Evolutionary conservation across 2,113 vertebrate genomes (phyloP), one percentile per base, ranked within the genome.

Genomic region (Neodon shergylaensis): DNA sequence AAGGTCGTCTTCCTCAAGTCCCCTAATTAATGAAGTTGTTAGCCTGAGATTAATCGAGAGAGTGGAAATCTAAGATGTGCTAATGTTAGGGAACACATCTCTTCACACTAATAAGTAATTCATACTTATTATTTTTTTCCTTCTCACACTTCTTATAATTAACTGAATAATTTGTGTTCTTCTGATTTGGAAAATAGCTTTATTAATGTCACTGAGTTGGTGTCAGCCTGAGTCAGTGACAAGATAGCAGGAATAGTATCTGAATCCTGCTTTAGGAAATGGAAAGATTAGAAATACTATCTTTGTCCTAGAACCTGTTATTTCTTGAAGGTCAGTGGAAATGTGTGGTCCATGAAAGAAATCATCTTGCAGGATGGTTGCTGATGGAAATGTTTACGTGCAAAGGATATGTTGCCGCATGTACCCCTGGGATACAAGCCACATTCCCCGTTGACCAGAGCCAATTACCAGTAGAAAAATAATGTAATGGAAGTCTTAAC

Each of bases 401-500:
- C 66, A 91, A 44, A 68, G 76, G 47, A 42, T 58, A 76, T n/a
- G 39, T 87, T 86, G 21, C 70, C 47, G 47, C 79, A n/a, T 74
- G 19, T 74, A 44, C 58, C 49, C 82, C 44, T 39, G 52, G 52
- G 44, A 84, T 49, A 72, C 11, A 91, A 39, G 76, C 31, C 42
- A 47, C 77, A 94, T 78, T 70, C 85, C 44, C 86, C 77, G 31
- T 94, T 96, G 95, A 93, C 94, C 74, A 90, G 13, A 88, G 47
- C 31, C 95, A 88, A 87, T 83, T 96, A 91, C 78, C 26, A 92
- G 44, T 16, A 88, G 83, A 86, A 95, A 97, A 96, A 94, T 95
- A 95, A 93, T 14, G 19, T 91, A 83, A 95, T 91, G 65, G 81
- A 94, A 97, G 66, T 95, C 44, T 95, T 94, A 91, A 70, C 68